Evolutionary conservation across 1,140 invertebrate species (phyloP).

Genomic region (Papilio xuthus): DNA sequence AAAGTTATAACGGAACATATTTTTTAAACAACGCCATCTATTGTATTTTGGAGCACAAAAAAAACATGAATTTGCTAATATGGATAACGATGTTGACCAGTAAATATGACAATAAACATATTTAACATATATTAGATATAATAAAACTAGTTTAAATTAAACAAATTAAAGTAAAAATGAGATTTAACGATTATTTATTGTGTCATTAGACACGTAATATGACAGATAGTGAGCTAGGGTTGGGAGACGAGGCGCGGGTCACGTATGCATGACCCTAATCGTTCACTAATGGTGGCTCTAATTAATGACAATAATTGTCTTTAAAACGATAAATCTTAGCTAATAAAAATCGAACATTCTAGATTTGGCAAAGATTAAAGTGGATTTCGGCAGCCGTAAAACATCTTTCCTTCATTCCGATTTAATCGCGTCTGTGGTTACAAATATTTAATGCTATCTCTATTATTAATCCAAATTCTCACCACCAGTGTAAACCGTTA

Average conservation of each 20-base stretch:
- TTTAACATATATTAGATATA: neutral
- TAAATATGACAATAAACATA: neutral
- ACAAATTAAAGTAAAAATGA: neutral
- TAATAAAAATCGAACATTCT: neutral
- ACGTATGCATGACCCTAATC: constrained; percentile 25
- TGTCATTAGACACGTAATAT: constrained; percentile 12
- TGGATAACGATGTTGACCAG: too few species aligned
- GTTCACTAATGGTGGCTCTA: neutral
- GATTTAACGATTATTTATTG: constrained; percentile 6
- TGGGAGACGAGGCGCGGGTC: neutral
- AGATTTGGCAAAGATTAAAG: neutral
- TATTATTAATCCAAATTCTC: too few species aligned
- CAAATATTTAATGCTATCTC: too few species aligned
- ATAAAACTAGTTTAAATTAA: neutral
- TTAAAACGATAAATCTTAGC: constrained; percentile 5
- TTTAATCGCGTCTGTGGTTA: too few species aligned
- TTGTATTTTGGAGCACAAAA: neutral
- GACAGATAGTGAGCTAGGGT: neutral
- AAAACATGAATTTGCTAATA: neutral
- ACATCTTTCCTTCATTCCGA: too few species aligned
- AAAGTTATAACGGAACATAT: too few species aligned
- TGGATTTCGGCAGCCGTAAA: too few species aligned
- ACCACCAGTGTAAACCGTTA: too few species aligned
- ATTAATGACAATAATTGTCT: constrained; percentile 28
- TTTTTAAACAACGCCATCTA: neutral